Conservation (phyloP, 2,797 vertebrate genomes). For the Cryptoprocta ferox region DNA sequence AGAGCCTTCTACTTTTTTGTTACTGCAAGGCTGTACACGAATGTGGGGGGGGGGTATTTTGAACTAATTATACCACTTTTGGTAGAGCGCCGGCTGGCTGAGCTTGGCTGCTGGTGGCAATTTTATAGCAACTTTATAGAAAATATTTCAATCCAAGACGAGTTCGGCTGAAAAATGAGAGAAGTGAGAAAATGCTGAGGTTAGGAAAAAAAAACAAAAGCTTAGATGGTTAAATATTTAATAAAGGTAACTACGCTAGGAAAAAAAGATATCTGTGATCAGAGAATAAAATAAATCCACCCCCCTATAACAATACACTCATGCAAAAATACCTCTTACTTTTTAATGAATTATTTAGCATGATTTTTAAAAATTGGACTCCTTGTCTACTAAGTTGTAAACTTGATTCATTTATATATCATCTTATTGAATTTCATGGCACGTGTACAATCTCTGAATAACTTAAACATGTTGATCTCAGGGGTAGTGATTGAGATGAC, state of each 20-base stretch:
- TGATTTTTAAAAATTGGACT: neutral
- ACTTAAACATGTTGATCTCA: neutral
- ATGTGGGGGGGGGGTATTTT: neutral
- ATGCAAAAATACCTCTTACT: neutral
- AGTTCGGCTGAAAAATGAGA: neutral
- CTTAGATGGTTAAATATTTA: neutral
- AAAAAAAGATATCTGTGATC: neutral
- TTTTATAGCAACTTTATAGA: constrained; percentile 12
- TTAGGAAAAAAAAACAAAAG: neutral
- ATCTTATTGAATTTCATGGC: neutral
- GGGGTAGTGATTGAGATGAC: neutral
- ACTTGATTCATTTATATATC: neutral
- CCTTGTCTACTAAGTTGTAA: neutral
- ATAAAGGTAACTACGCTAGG: neutral
- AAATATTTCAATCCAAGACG: neutral
- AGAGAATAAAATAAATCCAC: neutral
- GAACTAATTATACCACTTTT: neutral
- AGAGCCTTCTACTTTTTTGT: neutral
- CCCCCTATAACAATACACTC: neutral
- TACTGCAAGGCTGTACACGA: neutral
- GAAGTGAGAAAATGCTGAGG: neutral
- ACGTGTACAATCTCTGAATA: neutral
- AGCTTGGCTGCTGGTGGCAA: neutral
- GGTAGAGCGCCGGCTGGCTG: neutral
- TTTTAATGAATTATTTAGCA: neutral